Evolutionary conservation across 1,140 invertebrate species (phyloP), one percentile per base, ranked within the genome.

Genomic region (Lerema accius): DNA sequence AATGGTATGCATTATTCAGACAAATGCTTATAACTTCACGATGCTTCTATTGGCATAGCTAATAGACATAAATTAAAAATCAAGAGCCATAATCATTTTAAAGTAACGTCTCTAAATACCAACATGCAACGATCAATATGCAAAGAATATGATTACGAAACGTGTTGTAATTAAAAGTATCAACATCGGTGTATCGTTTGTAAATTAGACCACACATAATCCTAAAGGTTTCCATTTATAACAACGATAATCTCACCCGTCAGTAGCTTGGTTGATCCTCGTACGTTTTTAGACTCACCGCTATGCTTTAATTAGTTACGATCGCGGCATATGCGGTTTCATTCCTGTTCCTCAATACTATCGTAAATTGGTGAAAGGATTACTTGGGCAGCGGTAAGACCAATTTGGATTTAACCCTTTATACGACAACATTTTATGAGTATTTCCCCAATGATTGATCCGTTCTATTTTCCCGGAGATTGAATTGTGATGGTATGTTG

Each of bases 151-250:
- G n/a, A n/a, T n/a, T n/a, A n/a, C n/a, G n/a, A n/a, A n/a, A n/a
- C n/a, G n/a, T n/a, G n/a, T n/a, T n/a, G n/a, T n/a, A n/a, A n/a
- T n/a, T n/a, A n/a, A n/a, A n/a, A n/a, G n/a, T n/a, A n/a, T n/a
- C n/a, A n/a, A n/a, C n/a, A n/a, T n/a, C n/a, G n/a, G 46, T 37
- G 56, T 56, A 9, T 68, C 26, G 48, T 15, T 67, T 69, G 49
- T 23, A 37, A 37, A 11, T n/a, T 11, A 37, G 7, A 40, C 69
- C 65, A 59, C 23, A 46, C 50, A 49, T 45, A 62, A 67, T 58
- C 60, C 69, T 71, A 53, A 70, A 73, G 66, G 67, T 53, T 67
- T 63, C 73, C 76, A 71, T 73, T 75, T 75, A 75, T 78, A 78
- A 73, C 50, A 39, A 45, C 66, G 65, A 55, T 78, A 78, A 78